Evolutionary conservation across 2,888 invertebrate species (phyloP).

Genomic region (Leucania comma): DNA sequence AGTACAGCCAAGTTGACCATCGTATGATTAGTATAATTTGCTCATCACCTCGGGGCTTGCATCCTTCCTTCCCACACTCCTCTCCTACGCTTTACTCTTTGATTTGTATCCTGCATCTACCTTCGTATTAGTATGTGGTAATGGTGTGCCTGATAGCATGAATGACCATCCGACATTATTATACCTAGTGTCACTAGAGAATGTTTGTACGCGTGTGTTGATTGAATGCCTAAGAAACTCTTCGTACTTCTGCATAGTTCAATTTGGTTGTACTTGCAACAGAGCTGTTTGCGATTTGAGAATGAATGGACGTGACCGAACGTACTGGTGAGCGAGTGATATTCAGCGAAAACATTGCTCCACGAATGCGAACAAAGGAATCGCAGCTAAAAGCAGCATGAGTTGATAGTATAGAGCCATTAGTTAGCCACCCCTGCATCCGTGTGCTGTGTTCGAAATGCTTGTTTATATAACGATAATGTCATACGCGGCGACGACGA

Average conservation of each 20-base stretch:
- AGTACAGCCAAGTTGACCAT: slow-evolving; percentile 88
- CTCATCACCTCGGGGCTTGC: slow-evolving; percentile 83
- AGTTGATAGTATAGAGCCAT: slow-evolving; percentile 79
- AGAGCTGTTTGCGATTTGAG: slow-evolving; percentile 83
- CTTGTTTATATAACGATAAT: slow-evolving; percentile 76
- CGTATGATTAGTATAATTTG: slow-evolving; percentile 74
- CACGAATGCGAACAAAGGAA: slow-evolving; percentile 69
- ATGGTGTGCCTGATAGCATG: slow-evolving; percentile 62
- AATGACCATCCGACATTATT: slow-evolving; percentile 39
- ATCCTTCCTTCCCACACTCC: slow-evolving; percentile 72
- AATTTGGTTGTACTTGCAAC: slow-evolving; percentile 88
- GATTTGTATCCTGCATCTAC: slow-evolving; percentile 80
- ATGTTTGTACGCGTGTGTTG: slow-evolving; percentile 45
- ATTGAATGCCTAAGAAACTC: slow-evolving; percentile 59
- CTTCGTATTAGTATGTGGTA: slow-evolving; percentile 72
- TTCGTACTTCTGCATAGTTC: slow-evolving; percentile 68
- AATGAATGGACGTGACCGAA: slow-evolving; percentile 73
- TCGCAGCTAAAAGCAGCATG: slow-evolving; percentile 81
- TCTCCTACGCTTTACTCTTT: slow-evolving; percentile 72
- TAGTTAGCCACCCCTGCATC: slow-evolving; percentile 85
- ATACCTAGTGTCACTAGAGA: slow-evolving; percentile 22
- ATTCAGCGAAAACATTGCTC: slow-evolving; percentile 86
- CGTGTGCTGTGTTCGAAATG: slow-evolving; percentile 85
- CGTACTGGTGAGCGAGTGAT: slow-evolving; percentile 85
- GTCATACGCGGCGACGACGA: slow-evolving; percentile 74